Percentiles rank a stretch among this genome's conserved stretches.
These are phyloP conservation scores for Carollia perspicillata DNA, from an alignment of 2,113 vertebrate species.

Conservation along the genomic window DNA sequence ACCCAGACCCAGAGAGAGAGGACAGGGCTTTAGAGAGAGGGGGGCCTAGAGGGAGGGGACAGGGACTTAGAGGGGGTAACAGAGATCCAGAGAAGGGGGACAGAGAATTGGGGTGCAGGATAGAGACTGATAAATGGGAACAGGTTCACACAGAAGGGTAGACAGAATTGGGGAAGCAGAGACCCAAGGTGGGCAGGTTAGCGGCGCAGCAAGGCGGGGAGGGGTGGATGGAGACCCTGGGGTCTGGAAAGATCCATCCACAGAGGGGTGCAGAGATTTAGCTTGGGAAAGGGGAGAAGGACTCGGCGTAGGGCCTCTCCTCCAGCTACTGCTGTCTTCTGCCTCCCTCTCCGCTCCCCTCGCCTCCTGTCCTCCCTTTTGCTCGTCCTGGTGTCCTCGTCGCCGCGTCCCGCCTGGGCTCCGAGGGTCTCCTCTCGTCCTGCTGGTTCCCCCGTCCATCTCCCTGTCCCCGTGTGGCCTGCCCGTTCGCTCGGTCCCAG, in stretches of 20 bases:
- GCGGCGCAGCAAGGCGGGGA: slow-evolving; percentile 51
- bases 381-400: not conserved
- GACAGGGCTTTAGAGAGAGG: not conserved
- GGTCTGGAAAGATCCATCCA: not conserved
- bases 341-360: not conserved
- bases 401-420: not conserved
- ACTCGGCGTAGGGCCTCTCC: not conserved
- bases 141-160: not conserved
- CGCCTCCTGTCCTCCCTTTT: no score
- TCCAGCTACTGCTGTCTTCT: not conserved
- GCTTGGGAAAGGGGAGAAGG: not conserved
- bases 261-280: not conserved
- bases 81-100: no score
- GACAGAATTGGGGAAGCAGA: slow-evolving; percentile 49
- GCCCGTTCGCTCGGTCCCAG: not conserved
- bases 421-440: fast-evolving
- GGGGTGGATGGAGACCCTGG: slow-evolving; percentile 47
- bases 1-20: no score
- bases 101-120: not conserved
- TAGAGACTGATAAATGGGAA: slow-evolving; percentile 30
- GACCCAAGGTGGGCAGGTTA: not conserved
- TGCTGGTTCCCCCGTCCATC: not conserved
- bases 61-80: not conserved
- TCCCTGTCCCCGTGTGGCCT: not conserved
- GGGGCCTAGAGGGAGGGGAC: not conserved